These are phyloP conservation scores for Agriopis aurantiaria DNA, from an alignment of 2,888 invertebrate species.

Conservation along the genomic window DNA sequence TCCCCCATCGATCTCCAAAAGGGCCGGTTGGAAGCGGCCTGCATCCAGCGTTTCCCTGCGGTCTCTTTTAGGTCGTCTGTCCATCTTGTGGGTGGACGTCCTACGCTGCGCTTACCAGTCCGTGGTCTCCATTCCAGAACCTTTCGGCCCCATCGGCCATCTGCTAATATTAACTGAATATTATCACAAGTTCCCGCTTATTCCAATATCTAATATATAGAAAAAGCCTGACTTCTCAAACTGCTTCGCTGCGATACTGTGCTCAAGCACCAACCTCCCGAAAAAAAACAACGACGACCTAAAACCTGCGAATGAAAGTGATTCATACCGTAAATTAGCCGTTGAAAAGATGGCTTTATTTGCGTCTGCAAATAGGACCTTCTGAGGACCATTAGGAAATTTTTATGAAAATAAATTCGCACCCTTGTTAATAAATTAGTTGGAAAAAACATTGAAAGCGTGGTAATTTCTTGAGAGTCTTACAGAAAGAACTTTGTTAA, in stretches of 20 bases:
- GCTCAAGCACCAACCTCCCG: constrained; percentile 23
- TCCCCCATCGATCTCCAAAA: too few species aligned
- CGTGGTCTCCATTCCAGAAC: too few species aligned
- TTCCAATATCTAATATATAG: not conserved
- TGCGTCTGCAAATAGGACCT: constrained; percentile 42
- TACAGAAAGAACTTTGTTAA: constrained; percentile 27
- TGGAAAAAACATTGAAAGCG: constrained; percentile 42
- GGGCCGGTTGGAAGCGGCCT: too few species aligned
- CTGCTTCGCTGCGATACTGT: constrained; percentile 6
- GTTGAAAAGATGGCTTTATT: constrained; percentile 67
- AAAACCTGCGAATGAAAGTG: constrained; percentile 67
- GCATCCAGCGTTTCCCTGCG: too few species aligned
- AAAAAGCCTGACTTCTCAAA: not conserved
- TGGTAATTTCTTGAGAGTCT: constrained; percentile 40
- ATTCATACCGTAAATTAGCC: constrained; percentile 73
- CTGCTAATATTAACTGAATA: not conserved
- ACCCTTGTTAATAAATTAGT: constrained; percentile 53
- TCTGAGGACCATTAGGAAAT: constrained; percentile 45
- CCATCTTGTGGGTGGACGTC: too few species aligned
- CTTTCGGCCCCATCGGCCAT: too few species aligned
- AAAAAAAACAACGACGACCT: constrained; percentile 60
- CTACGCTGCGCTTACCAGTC: too few species aligned
- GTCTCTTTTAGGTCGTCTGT: too few species aligned
- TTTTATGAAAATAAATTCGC: constrained; percentile 52
- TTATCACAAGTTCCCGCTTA: not conserved